Base-by-base conservation (phyloP, 2,888 invertebrate genomes). In the Apodemia mormo region DNA sequence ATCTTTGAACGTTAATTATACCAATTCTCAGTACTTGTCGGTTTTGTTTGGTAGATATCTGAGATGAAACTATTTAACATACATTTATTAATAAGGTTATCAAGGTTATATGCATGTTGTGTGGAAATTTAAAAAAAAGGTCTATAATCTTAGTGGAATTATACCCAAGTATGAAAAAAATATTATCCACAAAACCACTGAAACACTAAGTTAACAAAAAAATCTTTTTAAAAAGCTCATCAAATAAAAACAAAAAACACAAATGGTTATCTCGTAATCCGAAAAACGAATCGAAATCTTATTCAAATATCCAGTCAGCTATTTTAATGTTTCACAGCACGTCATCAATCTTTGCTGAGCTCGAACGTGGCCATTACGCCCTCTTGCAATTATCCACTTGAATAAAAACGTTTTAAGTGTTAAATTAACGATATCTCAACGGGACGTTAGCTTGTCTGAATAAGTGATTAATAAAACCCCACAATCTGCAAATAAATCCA, bases 401-500 rank as follows among this genome's bases (percentile, higher is more conserved):
- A 90, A 91, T 91, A 91, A 90, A 91, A 92, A 91, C 90, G 87
- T 88, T 90, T 90, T 90, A 90, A 90, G 90, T 90, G 91, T 91
- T 91, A 90, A 92, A 90, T 91, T 90, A 91, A 90, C 90, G 90
- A 89, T 91, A 90, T 90, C 89, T 90, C 87, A 84, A 84, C 81
- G 82, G 82, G 83, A 85, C 82, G 83, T 84, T 85, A 84, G 85
- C 87, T 86, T 86, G 87, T 87, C 88, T 82, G 81, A 85, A 85
- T 85, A 86, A 88, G 90, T 89, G 88, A 90, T 90, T 89, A 89
- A 90, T 90, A 83, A 84, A 80, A 82, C 81, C 79, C 68, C 71
- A 66, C 67, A 43, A 54, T 66, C 71, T 65, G 65, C 65, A 29
- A 61, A 58, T 61, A 58, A 58, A 58, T 61, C 52, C 14, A 8